A percentile compares a stretch with the other conserved stretches of the same genome.
Conservation (phyloP, 2,113 vertebrate genomes). For the Bujurquina vittata region DNA sequence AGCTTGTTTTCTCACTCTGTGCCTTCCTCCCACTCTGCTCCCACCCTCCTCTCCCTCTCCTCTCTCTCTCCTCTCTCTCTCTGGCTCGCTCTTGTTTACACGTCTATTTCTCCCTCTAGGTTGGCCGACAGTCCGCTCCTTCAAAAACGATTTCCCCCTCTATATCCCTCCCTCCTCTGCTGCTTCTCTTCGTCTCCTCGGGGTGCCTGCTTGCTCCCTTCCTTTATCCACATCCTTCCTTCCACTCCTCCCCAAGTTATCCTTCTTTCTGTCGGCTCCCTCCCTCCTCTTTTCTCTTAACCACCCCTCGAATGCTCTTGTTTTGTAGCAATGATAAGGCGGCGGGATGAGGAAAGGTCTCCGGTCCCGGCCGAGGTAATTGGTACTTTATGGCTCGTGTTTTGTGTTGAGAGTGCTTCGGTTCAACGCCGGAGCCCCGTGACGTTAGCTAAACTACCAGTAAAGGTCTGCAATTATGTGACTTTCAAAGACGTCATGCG, state of each 20-base stretch:
- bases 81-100: slow-evolving; percentile 61
- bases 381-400: slow-evolving; percentile 53
- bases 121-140: slow-evolving; percentile 61
- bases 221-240: slow-evolving; percentile 53
- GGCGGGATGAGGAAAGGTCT: slow-evolving; percentile 31
- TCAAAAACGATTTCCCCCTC: slow-evolving; percentile 65
- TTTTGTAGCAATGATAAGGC: slow-evolving; percentile 56
- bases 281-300: slow-evolving; percentile 26
- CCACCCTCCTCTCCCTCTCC: slow-evolving; percentile 55
- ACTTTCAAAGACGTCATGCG: slow-evolving; percentile 19
- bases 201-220: slow-evolving; percentile 48
- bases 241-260: slow-evolving; percentile 40
- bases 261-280: slow-evolving; percentile 24
- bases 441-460: not conserved
- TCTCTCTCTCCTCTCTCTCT: slow-evolving; percentile 14
- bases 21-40: slow-evolving; percentile 64
- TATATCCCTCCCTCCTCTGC: slow-evolving; percentile 34
- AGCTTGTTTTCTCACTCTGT: slow-evolving; percentile 73
- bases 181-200: slow-evolving; percentile 49
- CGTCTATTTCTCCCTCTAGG: slow-evolving; percentile 66
- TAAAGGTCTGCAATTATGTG: slow-evolving; percentile 4
- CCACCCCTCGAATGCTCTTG: slow-evolving; percentile 50
- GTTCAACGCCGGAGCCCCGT: slow-evolving; percentile 9
- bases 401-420: slow-evolving; percentile 33
- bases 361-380: slow-evolving; percentile 59